Conservation (phyloP, 2,797 vertebrate genomes). For the Pseudochaenichthys georgianus region DNA sequence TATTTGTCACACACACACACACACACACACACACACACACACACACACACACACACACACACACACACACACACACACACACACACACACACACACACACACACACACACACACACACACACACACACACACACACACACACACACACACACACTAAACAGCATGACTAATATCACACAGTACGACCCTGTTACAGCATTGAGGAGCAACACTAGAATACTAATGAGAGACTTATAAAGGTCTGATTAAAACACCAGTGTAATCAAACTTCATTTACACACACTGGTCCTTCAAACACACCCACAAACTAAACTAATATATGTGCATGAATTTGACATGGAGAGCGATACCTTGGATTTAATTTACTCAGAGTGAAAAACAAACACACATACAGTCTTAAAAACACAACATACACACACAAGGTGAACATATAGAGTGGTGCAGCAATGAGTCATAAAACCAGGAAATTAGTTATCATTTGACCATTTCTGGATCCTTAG, state of each 20-base stretch:
- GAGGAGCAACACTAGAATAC: constrained; percentile 29
- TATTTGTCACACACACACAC: not conserved
- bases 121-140: too few relatives aligned
- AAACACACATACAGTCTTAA: constrained; percentile 1
- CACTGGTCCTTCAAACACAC: not conserved
- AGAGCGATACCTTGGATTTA: not conserved
- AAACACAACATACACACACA: not conserved
- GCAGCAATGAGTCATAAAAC: too few relatives aligned
- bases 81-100: too few relatives aligned
- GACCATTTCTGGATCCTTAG: too few relatives aligned
- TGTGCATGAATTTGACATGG: not conserved
- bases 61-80: not conserved
- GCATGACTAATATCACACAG: not conserved
- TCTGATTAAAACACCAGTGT: constrained; percentile 7
- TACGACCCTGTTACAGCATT: not conserved
- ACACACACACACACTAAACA: too few relatives aligned
- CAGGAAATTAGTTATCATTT: too few relatives aligned
- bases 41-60: not conserved
- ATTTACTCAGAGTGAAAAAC: constrained; percentile 1
- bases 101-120: too few relatives aligned
- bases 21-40: constrained; percentile 1
- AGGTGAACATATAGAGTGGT: not conserved
- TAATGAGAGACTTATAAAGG: constrained; percentile 18
- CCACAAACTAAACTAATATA: not conserved
- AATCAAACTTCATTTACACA: constrained; percentile 31